Evolutionary conservation across 1,140 invertebrate species (phyloP).

Genomic region (Tetramorium simillimum): DNA sequence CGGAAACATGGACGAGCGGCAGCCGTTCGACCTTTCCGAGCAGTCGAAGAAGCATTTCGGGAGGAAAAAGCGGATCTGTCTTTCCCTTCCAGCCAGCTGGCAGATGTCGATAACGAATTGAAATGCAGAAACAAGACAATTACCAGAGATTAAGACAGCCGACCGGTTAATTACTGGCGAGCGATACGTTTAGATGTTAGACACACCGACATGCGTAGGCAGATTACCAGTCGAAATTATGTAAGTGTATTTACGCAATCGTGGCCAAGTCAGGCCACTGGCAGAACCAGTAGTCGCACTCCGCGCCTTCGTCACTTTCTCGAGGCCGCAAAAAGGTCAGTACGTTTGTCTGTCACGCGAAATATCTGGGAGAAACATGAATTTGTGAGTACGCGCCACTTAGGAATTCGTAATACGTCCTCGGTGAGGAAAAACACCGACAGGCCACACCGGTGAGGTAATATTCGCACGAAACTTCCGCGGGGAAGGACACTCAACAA

Average conservation of each 20-base stretch:
- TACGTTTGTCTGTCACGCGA: constrained; percentile 4
- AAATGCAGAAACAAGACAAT: not conserved
- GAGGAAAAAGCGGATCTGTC: constrained; percentile 6
- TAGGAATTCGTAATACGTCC: not conserved
- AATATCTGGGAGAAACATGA: not conserved
- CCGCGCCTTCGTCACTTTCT: constrained; percentile 53
- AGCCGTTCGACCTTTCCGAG: constrained; percentile 28
- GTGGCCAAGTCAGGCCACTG: not conserved
- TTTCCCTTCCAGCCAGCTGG: not conserved
- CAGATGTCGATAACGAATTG: not conserved
- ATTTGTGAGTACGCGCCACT: not conserved
- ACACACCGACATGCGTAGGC: not conserved
- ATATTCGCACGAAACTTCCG: constrained; percentile 31
- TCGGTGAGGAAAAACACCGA: not conserved
- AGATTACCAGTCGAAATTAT: constrained; percentile 45
- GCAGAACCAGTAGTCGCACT: constrained; percentile 41
- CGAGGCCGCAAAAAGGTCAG: constrained; percentile 35
- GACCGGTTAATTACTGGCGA: not conserved
- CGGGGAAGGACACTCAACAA: constrained; percentile 8
- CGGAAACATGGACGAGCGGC: constrained; percentile 70
- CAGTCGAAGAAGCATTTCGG: constrained; percentile 25
- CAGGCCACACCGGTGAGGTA: not conserved
- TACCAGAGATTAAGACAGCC: not conserved
- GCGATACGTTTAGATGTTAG: not conserved
- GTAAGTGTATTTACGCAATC: constrained; percentile 58